Conservation (phyloP, 2,113 vertebrate genomes). For the Alethe castanea region DNA sequence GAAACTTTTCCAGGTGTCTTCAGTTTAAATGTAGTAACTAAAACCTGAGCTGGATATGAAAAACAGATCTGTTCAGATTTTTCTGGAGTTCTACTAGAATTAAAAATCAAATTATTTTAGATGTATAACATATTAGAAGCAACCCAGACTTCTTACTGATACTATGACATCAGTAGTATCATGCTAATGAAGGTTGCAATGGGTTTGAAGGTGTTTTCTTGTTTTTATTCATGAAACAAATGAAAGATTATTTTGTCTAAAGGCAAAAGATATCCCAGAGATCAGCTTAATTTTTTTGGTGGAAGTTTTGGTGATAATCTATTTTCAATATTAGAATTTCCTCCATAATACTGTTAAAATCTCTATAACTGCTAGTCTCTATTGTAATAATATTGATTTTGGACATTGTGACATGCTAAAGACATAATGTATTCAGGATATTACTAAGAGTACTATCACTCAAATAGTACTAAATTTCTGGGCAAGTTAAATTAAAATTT, state of each 20-base stretch:
- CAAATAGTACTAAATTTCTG: neutral
- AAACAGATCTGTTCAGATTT: neutral
- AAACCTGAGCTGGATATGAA: neutral
- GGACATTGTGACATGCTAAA: neutral
- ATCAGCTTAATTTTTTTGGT: neutral
- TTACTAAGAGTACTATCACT: neutral
- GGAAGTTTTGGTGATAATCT: neutral
- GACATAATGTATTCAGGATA: neutral
- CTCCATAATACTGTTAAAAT: neutral
- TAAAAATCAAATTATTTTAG: neutral
- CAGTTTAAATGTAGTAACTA: neutral
- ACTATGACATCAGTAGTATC: neutral
- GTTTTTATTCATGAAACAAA: neutral
- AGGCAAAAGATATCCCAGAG: neutral
- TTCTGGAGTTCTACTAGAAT: neutral
- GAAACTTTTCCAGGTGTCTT: neutral
- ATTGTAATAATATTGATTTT: neutral
- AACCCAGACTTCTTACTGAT: neutral
- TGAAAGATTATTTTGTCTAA: neutral
- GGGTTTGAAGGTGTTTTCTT: neutral
- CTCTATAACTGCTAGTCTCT: neutral
- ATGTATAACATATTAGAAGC: neutral
- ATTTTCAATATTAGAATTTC: neutral
- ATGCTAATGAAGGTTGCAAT: neutral
- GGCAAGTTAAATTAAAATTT: neutral